phyloP scores from a whole-genome alignment of 1,140 invertebrate genomes.

The Scylla paramamosain region DNA sequence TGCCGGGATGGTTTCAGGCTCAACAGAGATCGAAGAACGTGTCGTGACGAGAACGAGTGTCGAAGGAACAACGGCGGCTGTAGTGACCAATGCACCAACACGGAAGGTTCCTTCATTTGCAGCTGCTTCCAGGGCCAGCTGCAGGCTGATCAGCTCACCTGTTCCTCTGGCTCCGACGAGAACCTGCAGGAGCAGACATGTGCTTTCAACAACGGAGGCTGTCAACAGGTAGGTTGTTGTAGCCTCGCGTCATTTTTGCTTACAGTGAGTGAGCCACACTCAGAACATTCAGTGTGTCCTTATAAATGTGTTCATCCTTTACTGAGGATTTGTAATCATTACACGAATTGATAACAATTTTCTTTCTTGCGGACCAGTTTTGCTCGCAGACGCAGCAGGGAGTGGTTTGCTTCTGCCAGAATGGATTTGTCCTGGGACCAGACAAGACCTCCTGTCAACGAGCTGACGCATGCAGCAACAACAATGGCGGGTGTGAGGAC shows the following conservation, averaged over 20 bases:
- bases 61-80: conserved; percentile 77
- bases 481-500: conserved; percentile 79
- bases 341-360: background rate
- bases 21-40: conserved; percentile 80
- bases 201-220: conserved; percentile 79
- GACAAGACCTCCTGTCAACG: conserved; percentile 87
- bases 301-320: background rate
- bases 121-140: conserved; percentile 81
- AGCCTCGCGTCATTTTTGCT: background rate
- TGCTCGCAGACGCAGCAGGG: conserved; percentile 90
- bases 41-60: conserved; percentile 77
- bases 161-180: conserved; percentile 90
- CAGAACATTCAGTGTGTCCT: too few species aligned
- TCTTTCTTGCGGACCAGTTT: conserved; percentile 77
- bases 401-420: conserved; percentile 89
- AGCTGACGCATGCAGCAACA: conserved; percentile 78
- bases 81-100: conserved; percentile 77
- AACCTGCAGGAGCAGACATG: conserved; percentile 88
- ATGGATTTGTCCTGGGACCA: conserved; percentile 88
- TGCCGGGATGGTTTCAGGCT: conserved; percentile 88
- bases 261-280: background rate
- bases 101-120: conserved; percentile 71
- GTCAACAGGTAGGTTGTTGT: conserved; percentile 60
- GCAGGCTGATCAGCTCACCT: conserved; percentile 83
- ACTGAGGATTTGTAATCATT: too few species aligned